A percentile compares a stretch with the other conserved stretches of the same genome.
Evolutionary conservation across 2,888 invertebrate genomes (phyloP).

Genomic region (Coelinius sp.): DNA sequence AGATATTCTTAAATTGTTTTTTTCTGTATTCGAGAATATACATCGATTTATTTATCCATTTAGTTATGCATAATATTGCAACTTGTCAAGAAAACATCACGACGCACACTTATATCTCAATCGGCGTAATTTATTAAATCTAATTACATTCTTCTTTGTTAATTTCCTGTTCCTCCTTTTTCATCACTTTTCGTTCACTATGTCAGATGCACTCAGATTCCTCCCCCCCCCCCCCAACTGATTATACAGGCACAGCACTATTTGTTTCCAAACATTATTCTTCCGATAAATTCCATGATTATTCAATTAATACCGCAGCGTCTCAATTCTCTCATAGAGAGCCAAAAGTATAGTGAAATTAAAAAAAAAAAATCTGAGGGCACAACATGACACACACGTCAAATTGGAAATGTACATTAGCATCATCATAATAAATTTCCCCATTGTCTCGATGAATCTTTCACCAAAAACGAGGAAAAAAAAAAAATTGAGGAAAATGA

Average conservation of each 20-base stretch:
- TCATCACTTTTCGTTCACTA: slow-evolving; percentile 32
- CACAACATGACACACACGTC: neutral
- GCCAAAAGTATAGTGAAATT: neutral
- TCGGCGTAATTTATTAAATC: neutral
- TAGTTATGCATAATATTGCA: neutral
- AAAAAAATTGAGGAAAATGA: neutral
- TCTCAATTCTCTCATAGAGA: neutral
- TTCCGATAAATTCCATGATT: neutral
- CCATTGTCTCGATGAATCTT: neutral
- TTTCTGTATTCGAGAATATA: neutral
- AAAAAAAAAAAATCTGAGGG: slow-evolving; percentile 17
- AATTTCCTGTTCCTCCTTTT: slow-evolving; percentile 5
- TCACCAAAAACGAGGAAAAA: neutral
- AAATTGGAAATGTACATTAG: neutral
- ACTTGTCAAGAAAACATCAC: neutral
- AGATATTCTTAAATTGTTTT: neutral
- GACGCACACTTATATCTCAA: neutral
- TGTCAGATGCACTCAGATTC: slow-evolving; percentile 1
- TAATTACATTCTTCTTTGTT: neutral
- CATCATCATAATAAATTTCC: neutral
- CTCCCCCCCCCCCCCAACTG: neutral
- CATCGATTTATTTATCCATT: neutral
- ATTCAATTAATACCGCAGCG: too few relatives aligned
- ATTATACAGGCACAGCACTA: neutral
- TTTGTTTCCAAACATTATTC: neutral